Percentiles rank a stretch among this genome's conserved stretches.
phyloP scores from a whole-genome alignment of 2,888 invertebrate genomes.

The Cryptocheilus praepositus region DNA sequence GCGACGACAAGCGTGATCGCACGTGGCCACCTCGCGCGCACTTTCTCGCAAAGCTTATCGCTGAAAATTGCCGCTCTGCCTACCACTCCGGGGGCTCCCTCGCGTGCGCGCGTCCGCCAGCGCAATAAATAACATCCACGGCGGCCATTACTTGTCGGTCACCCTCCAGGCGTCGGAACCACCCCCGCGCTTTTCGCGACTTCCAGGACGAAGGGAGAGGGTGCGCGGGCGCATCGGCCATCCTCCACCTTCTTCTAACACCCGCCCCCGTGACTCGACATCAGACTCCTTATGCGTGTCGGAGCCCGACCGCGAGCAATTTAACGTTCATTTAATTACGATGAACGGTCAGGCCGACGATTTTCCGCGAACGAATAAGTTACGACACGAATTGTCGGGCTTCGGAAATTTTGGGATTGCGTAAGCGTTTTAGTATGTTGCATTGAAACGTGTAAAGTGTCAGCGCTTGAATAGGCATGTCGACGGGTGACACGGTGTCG shows the following conservation, averaged over 20 bases:
- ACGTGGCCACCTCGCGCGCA: conserved; percentile 13
- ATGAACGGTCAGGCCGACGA: too few species aligned
- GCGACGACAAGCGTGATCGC: conserved; percentile 43
- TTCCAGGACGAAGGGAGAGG: background rate
- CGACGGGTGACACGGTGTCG: too few species aligned
- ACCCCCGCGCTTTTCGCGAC: conserved; percentile 10
- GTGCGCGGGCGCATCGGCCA: background rate
- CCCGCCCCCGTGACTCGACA: background rate
- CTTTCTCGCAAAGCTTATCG: conserved; percentile 37
- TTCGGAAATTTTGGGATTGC: too few species aligned
- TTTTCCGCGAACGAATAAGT: too few species aligned
- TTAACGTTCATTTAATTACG: too few species aligned
- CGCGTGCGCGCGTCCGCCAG: conserved; percentile 43
- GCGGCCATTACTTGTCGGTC: conserved; percentile 70
- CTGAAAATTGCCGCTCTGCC: conserved; percentile 49
- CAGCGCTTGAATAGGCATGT: too few species aligned
- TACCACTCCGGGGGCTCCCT: conserved; percentile 21
- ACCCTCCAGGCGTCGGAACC: conserved; percentile 52
- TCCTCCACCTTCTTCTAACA: background rate
- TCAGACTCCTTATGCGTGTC: too few species aligned
- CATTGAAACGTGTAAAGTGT: too few species aligned
- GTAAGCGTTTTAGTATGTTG: too few species aligned
- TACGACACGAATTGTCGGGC: too few species aligned
- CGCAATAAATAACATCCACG: conserved; percentile 66
- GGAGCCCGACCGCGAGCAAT: too few species aligned